Evolutionary conservation across 2,113 vertebrate species (phyloP), one percentile per base, ranked within the genome.

Genomic region (Illadopsis cleaveri): DNA sequence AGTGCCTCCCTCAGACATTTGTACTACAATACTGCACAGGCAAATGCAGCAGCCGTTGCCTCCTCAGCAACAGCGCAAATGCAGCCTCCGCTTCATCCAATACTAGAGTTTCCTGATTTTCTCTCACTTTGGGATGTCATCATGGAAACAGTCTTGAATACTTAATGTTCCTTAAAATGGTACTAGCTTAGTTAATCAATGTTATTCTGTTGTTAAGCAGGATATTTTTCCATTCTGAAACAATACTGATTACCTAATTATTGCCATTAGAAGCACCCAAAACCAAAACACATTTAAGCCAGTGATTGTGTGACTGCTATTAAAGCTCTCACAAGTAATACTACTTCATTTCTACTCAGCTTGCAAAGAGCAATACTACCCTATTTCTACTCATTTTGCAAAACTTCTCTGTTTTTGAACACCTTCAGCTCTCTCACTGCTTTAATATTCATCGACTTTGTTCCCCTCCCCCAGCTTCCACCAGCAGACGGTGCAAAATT

Each of bases 161-260:
- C 65, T 93, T 95, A 93, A 96, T 96, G 92, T 84, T 95, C 72
- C 88, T 92, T 94, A 86, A 94, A 94, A 94, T 60, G 86, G 80
- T 90, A 62, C 86, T 76, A 76, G 76, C 80, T 90, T 86, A 90
- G 65, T 57, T 89, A 95, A 96, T 96, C 94, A 97, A 89, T 96
- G 90, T 76, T 75, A 87, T 95, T 95, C 91, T 94, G 65, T 84
- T 96, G 89, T 93, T 92, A 92, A 95, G 88, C 48, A 93, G 92
- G 93, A 76, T 93, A 95, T 90, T 96, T 94, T 97, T 82, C 47
- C 88, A 60, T 92, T 96, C 92, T 96, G 82, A 95, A 97, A 92
- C 86, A 84, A 77, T 93, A 96, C 95, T 93, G 94, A 96, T 96
- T 93, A 89, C 69, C 60, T 90, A 90, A 96, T 97, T 92, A 89